Base-by-base conservation (phyloP, 2,113 vertebrate genomes). In the Thomomys bottae region DNA sequence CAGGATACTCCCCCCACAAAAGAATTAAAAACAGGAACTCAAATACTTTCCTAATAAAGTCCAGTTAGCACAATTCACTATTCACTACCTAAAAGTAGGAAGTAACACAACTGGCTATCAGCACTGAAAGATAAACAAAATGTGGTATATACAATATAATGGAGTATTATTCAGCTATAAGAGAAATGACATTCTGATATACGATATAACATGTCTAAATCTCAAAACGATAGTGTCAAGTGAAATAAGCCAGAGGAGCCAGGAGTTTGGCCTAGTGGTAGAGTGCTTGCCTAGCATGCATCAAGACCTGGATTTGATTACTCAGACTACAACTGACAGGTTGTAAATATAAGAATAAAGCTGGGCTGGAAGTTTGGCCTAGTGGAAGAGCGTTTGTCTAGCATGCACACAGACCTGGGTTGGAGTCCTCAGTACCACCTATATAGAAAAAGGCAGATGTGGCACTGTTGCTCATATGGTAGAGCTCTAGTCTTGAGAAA, bases 201-300 rank as follows among this genome's bases (percentile, higher is more conserved):
- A 42, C 3, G n/a, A 26, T 30, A 45, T 32, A 57, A 80, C 20
- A 59, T 1, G 2, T 6, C 34, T 36, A 57, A 82, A 66, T 15
- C 80, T n/a, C 77, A 30, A 85, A 54, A 84, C 78, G 24, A 91
- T 66, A n/a, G 57, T 15, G 34, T 18, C 71, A 78, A 85, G 38
- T 82, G 70, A 89, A 90, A 83, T 68, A 83, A 78, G 49, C 18
- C 61, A 66, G 28, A 54, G n/a, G n/a, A n/a, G n/a, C n/a, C n/a
- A n/a, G n/a, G n/a, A n/a, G n/a, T n/a, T n/a, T n/a, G n/a, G n/a
- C n/a, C n/a, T n/a, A n/a, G n/a, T n/a, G n/a, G n/a, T n/a, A n/a
- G n/a, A n/a, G n/a, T n/a, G n/a, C n/a, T n/a, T n/a, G n/a, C n/a
- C n/a, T n/a, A n/a, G n/a, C n/a, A n/a, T n/a, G n/a, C n/a, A n/a